phyloP scores from a whole-genome alignment of 2,113 vertebrate species.

The Seriola rivoliana region DNA sequence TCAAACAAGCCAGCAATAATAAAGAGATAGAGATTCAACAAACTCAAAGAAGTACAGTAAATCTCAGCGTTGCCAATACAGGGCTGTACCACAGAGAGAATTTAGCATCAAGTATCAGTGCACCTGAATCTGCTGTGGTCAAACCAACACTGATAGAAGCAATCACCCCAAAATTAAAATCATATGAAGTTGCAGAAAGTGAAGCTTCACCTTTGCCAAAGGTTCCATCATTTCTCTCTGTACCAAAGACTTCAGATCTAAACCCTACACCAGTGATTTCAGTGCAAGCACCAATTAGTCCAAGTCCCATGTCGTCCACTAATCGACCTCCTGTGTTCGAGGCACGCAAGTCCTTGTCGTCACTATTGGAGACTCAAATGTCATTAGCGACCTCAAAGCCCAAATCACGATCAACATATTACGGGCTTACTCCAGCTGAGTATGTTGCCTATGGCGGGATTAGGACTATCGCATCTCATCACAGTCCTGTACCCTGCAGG shows the following conservation, averaged over 20 bases:
- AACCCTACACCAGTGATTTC: conserved; percentile 27
- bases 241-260: conserved; percentile 41
- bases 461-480: conserved; percentile 51
- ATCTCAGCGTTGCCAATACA: conserved; percentile 25
- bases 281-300: conserved; percentile 40
- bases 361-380: conserved; percentile 74
- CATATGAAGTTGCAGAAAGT: conserved; percentile 47
- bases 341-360: conserved; percentile 76
- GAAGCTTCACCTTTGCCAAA: conserved; percentile 60
- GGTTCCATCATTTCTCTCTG: conserved; percentile 64
- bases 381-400: conserved; percentile 65
- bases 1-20: conserved; percentile 36
- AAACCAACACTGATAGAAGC: conserved; percentile 49
- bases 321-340: conserved; percentile 64
- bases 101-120: conserved; percentile 22
- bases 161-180: conserved; percentile 29
- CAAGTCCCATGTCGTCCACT: conserved; percentile 13
- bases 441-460: conserved; percentile 82
- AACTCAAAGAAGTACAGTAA: conserved; percentile 26
- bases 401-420: conserved; percentile 81
- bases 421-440: conserved; percentile 81
- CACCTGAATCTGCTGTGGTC: conserved; percentile 26
- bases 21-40: conserved; percentile 52
- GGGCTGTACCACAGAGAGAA: conserved; percentile 51
- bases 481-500: conserved; percentile 35